Evolutionary conservation across 2,888 invertebrate genomes (phyloP).

Genomic region (Drosophila robusta): DNA sequence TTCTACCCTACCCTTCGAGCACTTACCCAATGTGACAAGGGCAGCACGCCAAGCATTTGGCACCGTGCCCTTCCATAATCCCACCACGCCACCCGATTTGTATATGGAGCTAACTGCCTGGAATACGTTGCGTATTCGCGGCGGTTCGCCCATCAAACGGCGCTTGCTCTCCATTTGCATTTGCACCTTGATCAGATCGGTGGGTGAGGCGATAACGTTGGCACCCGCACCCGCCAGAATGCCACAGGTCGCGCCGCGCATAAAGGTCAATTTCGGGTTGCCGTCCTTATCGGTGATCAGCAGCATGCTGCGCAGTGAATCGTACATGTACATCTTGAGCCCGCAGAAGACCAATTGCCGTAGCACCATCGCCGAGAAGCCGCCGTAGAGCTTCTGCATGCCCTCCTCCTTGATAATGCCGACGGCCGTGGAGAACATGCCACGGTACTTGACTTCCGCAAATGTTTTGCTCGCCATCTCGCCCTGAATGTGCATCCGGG

Average conservation of each 20-base stretch:
- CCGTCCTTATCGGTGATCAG: constrained; percentile 25
- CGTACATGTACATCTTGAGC: constrained; percentile 47
- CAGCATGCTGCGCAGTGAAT: constrained; percentile 24
- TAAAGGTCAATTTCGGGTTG: constrained; percentile 22
- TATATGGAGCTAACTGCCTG: constrained; percentile 91
- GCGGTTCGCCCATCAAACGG: constrained; percentile 90
- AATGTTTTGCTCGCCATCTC: constrained; percentile 27
- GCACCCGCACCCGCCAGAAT: constrained; percentile 16
- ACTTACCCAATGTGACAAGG: constrained; percentile 88
- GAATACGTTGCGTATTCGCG: constrained; percentile 89
- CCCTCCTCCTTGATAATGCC: constrained; percentile 48
- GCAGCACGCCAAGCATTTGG: constrained; percentile 93
- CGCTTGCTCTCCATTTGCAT: constrained; percentile 95
- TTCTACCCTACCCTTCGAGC: neutral
- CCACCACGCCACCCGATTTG: constrained; percentile 89
- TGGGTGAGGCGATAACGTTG: constrained; percentile 88
- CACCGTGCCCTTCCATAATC: constrained; percentile 94
- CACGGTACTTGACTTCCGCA: constrained; percentile 2
- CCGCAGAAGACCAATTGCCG: constrained; percentile 46
- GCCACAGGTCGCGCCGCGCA: constrained; percentile 34
- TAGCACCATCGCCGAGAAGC: constrained; percentile 48
- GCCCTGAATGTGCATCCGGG: constrained; percentile 54
- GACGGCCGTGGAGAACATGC: constrained; percentile 28
- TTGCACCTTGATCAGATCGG: constrained; percentile 95
- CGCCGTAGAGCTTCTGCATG: constrained; percentile 33